Evolutionary conservation across 1,140 invertebrate genomes (phyloP).

Genomic region (Vanessa tameamea): DNA sequence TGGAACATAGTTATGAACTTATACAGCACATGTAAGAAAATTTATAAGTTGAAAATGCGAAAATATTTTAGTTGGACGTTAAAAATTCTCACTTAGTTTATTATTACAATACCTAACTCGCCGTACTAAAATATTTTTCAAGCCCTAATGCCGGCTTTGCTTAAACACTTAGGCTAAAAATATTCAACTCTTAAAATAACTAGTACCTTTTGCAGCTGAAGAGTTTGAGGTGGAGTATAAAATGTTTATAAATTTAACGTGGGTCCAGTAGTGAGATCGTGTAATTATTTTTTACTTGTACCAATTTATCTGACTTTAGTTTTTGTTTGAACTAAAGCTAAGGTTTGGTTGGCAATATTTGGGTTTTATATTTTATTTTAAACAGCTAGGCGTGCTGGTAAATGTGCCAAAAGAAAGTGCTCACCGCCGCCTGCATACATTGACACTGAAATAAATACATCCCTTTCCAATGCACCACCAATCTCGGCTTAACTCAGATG

Average conservation of each 20-base stretch:
- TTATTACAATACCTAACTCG: constrained; percentile 18
- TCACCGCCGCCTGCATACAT: too few relatives aligned
- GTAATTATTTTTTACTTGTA: not conserved
- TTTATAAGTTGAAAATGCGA: not conserved
- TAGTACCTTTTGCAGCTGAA: constrained; percentile 1
- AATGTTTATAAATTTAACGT: constrained; percentile 8
- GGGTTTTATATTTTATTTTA: too few relatives aligned
- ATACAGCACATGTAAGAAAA: not conserved
- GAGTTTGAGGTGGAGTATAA: constrained; percentile 7
- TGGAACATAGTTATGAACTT: too few relatives aligned
- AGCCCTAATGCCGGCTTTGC: constrained; percentile 26
- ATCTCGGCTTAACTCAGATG: too few relatives aligned
- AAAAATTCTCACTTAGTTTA: constrained; percentile 19
- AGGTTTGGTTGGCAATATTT: too few relatives aligned
- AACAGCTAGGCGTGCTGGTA: too few relatives aligned
- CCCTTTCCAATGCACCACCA: too few relatives aligned
- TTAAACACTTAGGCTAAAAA: constrained; percentile 30
- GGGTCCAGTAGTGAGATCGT: not conserved
- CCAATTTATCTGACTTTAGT: too few relatives aligned
- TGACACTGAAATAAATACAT: too few relatives aligned
- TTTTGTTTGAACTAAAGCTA: too few relatives aligned
- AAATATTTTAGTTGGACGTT: constrained; percentile 10
- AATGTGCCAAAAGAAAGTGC: too few relatives aligned
- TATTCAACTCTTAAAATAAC: constrained; percentile 28
- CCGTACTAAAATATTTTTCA: constrained; percentile 20